phyloP scores from a whole-genome alignment of 2,113 vertebrate genomes.

The Nibea albiflora region DNA sequence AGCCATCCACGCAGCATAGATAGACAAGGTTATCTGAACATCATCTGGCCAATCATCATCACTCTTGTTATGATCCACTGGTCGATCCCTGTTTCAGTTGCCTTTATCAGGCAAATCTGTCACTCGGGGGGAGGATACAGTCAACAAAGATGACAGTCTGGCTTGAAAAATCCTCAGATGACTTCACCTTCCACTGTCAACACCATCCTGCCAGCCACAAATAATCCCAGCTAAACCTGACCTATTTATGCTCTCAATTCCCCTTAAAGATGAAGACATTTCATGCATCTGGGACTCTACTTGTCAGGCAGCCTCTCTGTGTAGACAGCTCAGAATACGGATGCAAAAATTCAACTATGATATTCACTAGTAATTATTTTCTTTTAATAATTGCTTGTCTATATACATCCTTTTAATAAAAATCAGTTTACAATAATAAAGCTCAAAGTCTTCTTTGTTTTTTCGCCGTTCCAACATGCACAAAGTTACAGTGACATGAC shows the following conservation, averaged over 20 bases:
- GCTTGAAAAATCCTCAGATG: no score
- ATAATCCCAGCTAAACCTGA: constrained; percentile 34
- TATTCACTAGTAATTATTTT: not conserved
- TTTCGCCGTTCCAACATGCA: no score
- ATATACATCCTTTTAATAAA: no score
- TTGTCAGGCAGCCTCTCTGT: constrained; percentile 16
- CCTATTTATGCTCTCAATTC: constrained; percentile 16
- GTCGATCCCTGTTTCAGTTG: not conserved
- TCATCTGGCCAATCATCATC: not conserved
- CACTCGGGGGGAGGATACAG: no score
- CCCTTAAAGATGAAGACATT: constrained; percentile 25
- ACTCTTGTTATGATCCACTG: not conserved
- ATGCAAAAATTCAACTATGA: not conserved
- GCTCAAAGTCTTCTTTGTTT: no score
- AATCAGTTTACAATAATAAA: no score
- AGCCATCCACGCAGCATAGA: no score
- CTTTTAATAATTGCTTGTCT: not conserved
- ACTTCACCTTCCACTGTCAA: constrained; percentile 13
- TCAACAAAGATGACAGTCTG: no score
- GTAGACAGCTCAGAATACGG: not conserved
- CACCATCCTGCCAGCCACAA: constrained; percentile 6
- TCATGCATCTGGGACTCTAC: constrained; percentile 9
- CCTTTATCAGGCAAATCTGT: not conserved
- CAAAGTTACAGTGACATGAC: no score
- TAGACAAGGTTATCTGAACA: not conserved